Conservation (phyloP, 2,797 vertebrate genomes). For the Enteromius argenteus region DNA sequence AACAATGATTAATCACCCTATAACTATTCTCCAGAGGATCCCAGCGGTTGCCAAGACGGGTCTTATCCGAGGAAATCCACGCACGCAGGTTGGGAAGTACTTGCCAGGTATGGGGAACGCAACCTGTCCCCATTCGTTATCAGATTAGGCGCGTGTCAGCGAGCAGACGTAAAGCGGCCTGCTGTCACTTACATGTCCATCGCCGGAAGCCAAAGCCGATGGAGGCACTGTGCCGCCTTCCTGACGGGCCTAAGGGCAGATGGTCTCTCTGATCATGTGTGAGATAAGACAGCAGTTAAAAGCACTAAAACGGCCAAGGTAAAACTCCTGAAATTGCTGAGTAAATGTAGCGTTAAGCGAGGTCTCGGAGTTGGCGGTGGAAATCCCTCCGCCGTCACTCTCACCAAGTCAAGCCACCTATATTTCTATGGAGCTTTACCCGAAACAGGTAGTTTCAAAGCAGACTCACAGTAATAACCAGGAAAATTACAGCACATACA, state of each 20-base stretch:
- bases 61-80: constrained; percentile 98
- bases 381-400: background rate
- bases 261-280: constrained; percentile 4
- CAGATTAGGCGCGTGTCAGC: constrained; percentile 97
- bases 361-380: background rate
- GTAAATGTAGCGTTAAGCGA: constrained; percentile 7
- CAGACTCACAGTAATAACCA: background rate
- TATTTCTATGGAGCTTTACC: background rate
- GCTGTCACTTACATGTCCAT: constrained; percentile 55
- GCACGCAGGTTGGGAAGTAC: constrained; percentile 79
- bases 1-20: constrained; percentile 99
- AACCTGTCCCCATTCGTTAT: constrained; percentile 99
- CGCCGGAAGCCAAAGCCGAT: constrained; percentile 22
- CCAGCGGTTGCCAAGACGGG: constrained; percentile 96
- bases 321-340: constrained; percentile 2
- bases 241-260: constrained; percentile 16
- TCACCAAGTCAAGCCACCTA: background rate
- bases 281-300: constrained; percentile 22
- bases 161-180: constrained; percentile 82
- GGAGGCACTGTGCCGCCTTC: background rate
- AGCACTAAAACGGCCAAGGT: constrained; percentile 17
- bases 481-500: background rate
- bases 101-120: constrained; percentile 88
- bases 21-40: constrained; percentile 99
- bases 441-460: background rate